Percentiles rank a stretch among this genome's conserved stretches.
phyloP scores from a whole-genome alignment of 2,888 invertebrate species.

The Polyommatus iphigenia region DNA sequence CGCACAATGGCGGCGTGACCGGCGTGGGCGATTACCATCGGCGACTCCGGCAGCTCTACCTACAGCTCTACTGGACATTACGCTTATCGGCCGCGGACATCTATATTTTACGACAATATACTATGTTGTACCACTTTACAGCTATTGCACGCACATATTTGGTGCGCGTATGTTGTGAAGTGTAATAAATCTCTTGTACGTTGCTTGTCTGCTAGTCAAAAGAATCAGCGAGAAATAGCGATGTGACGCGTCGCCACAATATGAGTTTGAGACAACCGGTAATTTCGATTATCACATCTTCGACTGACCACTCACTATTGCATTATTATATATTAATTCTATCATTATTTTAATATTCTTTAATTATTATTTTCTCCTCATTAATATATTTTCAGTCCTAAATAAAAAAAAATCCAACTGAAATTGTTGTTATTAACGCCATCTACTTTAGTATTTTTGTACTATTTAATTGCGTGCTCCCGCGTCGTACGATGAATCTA shows the following conservation, averaged over 20 bases:
- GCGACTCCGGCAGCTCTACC: constrained; percentile 36
- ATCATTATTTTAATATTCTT: neutral
- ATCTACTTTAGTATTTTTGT: constrained; percentile 45
- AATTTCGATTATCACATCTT: neutral
- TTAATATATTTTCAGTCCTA: neutral
- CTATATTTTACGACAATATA: constrained; percentile 32
- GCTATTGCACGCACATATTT: constrained; percentile 7
- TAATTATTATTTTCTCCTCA: neutral
- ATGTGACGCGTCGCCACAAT: neutral
- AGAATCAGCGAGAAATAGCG: neutral
- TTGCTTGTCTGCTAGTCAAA: neutral
- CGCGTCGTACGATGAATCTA: constrained; percentile 16
- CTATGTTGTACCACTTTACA: constrained; percentile 20
- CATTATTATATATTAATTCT: neutral
- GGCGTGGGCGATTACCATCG: constrained; percentile 63
- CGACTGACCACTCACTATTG: neutral
- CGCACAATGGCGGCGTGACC: constrained; percentile 72
- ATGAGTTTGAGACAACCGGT: neutral
- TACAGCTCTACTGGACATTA: constrained; percentile 29
- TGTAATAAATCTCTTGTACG: neutral
- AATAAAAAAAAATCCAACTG: neutral
- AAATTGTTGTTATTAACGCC: constrained; percentile 45
- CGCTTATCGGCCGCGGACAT: constrained; percentile 33
- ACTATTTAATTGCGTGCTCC: constrained; percentile 30
- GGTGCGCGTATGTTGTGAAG: neutral